These are phyloP conservation scores for Lasioglossum malachurum DNA, from an alignment of 2,888 invertebrate genomes.

Conservation along the genomic window DNA sequence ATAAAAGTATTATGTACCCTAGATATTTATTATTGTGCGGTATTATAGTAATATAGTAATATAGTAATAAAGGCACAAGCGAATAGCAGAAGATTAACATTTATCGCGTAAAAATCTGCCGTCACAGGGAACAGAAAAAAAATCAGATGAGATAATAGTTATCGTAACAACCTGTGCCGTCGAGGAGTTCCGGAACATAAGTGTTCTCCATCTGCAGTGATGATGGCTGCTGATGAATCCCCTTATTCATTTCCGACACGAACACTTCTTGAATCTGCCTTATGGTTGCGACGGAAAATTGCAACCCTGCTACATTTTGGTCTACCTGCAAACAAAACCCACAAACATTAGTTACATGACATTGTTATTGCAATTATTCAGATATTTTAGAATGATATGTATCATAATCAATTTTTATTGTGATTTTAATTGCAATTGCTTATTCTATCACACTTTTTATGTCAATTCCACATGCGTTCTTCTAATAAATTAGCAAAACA, in stretches of 20 bases:
- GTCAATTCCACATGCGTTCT: too few relatives aligned
- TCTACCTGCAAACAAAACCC: constrained; percentile 73
- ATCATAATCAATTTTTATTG: too few relatives aligned
- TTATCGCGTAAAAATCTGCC: constrained; percentile 17
- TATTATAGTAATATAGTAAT: background rate
- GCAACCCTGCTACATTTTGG: constrained; percentile 77
- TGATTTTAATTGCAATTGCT: too few relatives aligned
- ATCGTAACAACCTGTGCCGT: constrained; percentile 87
- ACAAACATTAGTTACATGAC: background rate
- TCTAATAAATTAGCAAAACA: background rate
- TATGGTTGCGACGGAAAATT: constrained; percentile 85
- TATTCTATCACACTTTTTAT: too few relatives aligned
- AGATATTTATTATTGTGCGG: background rate
- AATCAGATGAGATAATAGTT: constrained; percentile 11
- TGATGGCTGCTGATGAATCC: constrained; percentile 88
- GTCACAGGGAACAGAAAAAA: background rate
- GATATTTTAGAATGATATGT: background rate
- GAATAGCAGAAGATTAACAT: background rate
- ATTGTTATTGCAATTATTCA: background rate
- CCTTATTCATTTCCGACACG: constrained; percentile 88
- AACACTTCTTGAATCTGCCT: constrained; percentile 87
- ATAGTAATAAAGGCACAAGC: background rate
- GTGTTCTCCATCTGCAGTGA: constrained; percentile 92
- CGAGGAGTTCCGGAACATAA: constrained; percentile 90
- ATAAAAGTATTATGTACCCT: background rate